Evolutionary conservation across 2,113 vertebrate species (phyloP).

Genomic region (Lamprotornis superbus): DNA sequence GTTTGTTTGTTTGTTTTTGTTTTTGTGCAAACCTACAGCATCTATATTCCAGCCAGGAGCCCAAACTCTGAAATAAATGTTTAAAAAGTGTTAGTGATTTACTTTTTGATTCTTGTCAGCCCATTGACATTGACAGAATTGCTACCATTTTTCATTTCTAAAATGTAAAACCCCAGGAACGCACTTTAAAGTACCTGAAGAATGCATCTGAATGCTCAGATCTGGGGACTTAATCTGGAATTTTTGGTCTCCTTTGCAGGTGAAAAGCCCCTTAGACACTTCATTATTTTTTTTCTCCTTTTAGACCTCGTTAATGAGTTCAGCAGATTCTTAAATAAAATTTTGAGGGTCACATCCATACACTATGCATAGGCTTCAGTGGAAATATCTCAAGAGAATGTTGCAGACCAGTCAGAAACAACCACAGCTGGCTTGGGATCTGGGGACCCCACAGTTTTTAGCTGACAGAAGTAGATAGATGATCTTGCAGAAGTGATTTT

Average conservation of each 20-base stretch:
- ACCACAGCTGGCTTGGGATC: background rate
- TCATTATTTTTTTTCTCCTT: background rate
- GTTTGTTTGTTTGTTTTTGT: background rate
- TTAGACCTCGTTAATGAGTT: background rate
- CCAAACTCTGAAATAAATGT: background rate
- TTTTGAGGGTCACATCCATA: background rate
- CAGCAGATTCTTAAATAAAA: background rate
- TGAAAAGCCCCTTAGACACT: background rate
- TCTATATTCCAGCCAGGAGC: background rate
- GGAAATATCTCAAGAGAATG: background rate
- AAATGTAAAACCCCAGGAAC: background rate
- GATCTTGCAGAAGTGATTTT: constrained; percentile 4
- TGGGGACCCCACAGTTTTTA: background rate
- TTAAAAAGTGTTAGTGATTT: background rate
- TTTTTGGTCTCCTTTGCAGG: background rate
- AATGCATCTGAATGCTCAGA: background rate
- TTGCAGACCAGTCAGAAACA: background rate
- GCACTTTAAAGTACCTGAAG: background rate
- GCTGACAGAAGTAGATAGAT: constrained; percentile 10
- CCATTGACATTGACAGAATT: background rate
- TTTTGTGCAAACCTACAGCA: background rate
- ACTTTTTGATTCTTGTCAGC: background rate
- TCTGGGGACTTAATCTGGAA: background rate
- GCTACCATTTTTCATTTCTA: background rate
- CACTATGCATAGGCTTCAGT: background rate